Conservation (phyloP, 2,888 invertebrate species). For the Notocelia uddmanniana region DNA sequence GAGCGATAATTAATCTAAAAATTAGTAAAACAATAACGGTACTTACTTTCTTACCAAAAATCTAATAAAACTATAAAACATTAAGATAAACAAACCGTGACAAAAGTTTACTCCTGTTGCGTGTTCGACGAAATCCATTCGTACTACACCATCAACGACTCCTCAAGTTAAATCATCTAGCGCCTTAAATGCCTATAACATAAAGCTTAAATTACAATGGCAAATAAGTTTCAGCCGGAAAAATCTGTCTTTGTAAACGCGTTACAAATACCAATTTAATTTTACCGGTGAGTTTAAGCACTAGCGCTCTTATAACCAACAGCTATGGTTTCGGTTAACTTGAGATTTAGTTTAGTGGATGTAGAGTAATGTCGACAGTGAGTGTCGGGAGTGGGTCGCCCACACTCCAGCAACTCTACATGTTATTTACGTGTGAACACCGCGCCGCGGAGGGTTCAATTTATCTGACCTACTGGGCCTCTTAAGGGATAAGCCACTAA, state of each 20-base stretch:
- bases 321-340: constrained; percentile 54
- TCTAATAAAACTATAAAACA: constrained; percentile 70
- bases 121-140: constrained; percentile 79
- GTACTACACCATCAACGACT: constrained; percentile 58
- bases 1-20: too few relatives aligned
- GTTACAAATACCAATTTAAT: constrained; percentile 55
- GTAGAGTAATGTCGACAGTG: constrained; percentile 50
- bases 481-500: constrained; percentile 68
- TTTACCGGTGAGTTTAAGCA: constrained; percentile 45
- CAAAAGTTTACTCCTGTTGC: constrained; percentile 81
- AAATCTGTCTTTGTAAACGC: constrained; percentile 66
- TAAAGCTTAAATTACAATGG: constrained; percentile 20
- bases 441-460: constrained; percentile 83
- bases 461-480: constrained; percentile 86
- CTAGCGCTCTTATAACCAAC: constrained; percentile 52
- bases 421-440: constrained; percentile 86
- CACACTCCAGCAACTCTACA: constrained; percentile 76
- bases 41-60: constrained; percentile 53
- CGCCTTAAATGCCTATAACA: not conserved
- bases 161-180: constrained; percentile 49
- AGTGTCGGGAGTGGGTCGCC: constrained; percentile 59
- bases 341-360: constrained; percentile 38
- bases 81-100: constrained; percentile 79
- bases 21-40: too few relatives aligned
- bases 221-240: constrained; percentile 38